These are phyloP conservation scores for Orbicella faveolata DNA, from an alignment of 64 coral and sea anemone species.

Conservation along the genomic window DNA sequence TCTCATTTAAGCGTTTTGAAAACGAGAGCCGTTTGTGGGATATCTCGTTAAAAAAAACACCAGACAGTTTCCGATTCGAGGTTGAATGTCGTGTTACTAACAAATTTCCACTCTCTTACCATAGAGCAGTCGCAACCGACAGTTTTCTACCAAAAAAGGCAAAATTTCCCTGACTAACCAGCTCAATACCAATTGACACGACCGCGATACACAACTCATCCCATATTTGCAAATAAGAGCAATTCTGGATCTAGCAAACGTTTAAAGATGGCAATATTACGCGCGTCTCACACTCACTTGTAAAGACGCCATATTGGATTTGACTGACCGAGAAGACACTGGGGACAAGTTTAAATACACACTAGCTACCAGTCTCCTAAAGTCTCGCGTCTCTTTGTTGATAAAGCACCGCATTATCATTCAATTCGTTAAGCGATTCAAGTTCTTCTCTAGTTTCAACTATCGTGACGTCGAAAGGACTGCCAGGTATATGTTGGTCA, in stretches of 20 bases:
- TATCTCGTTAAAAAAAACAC: no score
- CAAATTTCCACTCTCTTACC: no score
- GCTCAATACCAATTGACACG: no score
- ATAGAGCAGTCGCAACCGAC: no score
- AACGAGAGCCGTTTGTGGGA: no score
- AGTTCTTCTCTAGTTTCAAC: constrained; percentile 83
- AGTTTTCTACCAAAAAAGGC: no score
- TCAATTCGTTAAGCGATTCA: constrained; percentile 66
- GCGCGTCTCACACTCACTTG: not conserved
- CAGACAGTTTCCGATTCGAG: no score
- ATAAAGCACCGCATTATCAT: constrained; percentile 68
- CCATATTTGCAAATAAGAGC: no score
- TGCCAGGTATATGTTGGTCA: constrained; percentile 87
- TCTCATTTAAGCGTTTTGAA: no score
- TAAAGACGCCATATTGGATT: not conserved
- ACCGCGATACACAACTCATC: no score
- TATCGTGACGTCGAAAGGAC: constrained; percentile 86
- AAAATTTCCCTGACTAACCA: no score
- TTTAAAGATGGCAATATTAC: not conserved
- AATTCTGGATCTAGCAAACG: not conserved
- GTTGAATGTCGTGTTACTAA: no score
- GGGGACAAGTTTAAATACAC: not conserved
- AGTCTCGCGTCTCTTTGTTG: constrained; percentile 32
- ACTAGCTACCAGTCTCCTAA: constrained; percentile 21
- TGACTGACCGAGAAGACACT: not conserved